Conservation (phyloP, 2,888 invertebrate genomes). For the Nephrocerus scutellatus region DNA sequence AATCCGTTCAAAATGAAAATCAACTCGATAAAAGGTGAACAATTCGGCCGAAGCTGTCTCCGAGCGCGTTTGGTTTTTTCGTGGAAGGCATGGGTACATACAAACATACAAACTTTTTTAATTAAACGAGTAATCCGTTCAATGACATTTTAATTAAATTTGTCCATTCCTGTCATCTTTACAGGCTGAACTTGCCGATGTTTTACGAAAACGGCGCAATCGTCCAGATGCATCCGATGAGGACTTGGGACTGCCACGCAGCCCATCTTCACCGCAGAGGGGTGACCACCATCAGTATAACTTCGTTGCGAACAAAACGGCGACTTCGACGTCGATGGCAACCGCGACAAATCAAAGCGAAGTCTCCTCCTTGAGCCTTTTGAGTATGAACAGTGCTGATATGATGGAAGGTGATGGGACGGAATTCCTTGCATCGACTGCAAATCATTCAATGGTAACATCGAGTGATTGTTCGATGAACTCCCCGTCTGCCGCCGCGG, state of each 20-base stretch:
- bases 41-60: conserved; percentile 39
- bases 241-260: conserved; percentile 67
- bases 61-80: conserved; percentile 42
- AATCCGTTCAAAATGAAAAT: conserved; percentile 44
- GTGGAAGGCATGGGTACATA: conserved; percentile 45
- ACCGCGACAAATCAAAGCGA: conserved; percentile 50
- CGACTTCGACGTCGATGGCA: conserved; percentile 41
- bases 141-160: background rate
- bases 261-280: conserved; percentile 64
- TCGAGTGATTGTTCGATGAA: too few species aligned
- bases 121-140: background rate
- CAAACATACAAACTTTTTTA: background rate
- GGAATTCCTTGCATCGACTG: conserved; percentile 22
- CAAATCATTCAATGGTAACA: conserved; percentile 21
- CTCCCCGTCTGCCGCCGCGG: too few species aligned
- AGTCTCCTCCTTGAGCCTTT: conserved; percentile 49
- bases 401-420: conserved; percentile 59
- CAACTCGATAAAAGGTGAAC: conserved; percentile 32
- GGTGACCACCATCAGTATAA: conserved; percentile 29
- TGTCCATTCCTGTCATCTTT: conserved; percentile 23
- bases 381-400: conserved; percentile 69
- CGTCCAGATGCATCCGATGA: conserved; percentile 66
- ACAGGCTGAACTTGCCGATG: conserved; percentile 70
- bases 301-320: conserved; percentile 1
- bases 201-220: conserved; percentile 58